phyloP scores from a whole-genome alignment of 2,888 invertebrate genomes.

The Mesopsocus fuscifrons region DNA sequence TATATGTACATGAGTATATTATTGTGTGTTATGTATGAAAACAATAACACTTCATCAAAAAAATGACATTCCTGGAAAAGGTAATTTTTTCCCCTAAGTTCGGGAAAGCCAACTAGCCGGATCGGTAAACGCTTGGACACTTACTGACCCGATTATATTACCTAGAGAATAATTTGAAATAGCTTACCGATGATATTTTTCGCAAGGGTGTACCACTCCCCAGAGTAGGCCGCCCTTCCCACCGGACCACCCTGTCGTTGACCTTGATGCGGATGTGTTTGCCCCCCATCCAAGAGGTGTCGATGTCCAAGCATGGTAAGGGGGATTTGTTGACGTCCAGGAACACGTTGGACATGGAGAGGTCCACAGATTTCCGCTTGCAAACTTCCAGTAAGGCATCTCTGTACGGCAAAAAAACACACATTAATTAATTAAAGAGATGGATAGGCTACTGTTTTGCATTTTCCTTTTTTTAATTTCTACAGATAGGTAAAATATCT shows the following conservation, averaged over 20 bases:
- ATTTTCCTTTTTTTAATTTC: too few relatives aligned
- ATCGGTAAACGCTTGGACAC: too few relatives aligned
- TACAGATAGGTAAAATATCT: too few relatives aligned
- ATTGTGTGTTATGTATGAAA: too few relatives aligned
- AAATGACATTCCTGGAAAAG: too few relatives aligned
- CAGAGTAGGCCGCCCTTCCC: conserved; percentile 12
- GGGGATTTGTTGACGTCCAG: conserved; percentile 42
- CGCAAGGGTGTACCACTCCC: conserved; percentile 23
- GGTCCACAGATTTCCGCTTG: conserved; percentile 42
- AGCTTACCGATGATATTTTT: conserved; percentile 28
- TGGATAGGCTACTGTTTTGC: conserved; percentile 7
- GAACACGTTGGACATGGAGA: conserved; percentile 38
- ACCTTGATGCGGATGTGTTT: conserved; percentile 43
- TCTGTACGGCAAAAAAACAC: conserved; percentile 27
- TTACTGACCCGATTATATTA: too few relatives aligned
- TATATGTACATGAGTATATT: too few relatives aligned
- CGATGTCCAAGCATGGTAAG: conserved; percentile 30
- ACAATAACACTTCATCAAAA: too few relatives aligned
- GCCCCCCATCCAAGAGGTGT: conserved; percentile 44
- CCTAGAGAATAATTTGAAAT: too few relatives aligned
- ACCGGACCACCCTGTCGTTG: conserved; percentile 22
- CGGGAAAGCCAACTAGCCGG: too few relatives aligned
- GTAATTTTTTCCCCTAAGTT: too few relatives aligned
- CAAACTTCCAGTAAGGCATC: conserved; percentile 42
- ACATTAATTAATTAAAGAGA: conserved; percentile 11